phyloP scores from a whole-genome alignment of 2,113 vertebrate genomes.

The Mohoua ochrocephala region DNA sequence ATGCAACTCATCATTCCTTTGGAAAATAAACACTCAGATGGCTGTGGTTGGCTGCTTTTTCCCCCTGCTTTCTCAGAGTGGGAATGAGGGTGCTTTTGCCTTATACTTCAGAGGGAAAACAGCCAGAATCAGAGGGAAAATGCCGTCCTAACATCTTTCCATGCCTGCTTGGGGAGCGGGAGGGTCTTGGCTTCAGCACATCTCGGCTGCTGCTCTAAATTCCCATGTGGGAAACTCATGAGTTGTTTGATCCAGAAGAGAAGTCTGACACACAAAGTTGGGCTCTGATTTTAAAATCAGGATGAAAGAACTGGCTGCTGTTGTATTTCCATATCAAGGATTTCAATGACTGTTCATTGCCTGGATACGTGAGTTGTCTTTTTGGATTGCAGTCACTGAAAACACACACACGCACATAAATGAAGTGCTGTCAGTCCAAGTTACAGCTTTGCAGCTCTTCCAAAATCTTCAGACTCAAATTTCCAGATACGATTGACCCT shows the following conservation, averaged over 20 bases:
- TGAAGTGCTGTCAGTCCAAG: background rate
- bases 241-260: background rate
- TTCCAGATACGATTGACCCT: rapidly evolving
- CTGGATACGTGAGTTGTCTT: background rate
- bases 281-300: background rate
- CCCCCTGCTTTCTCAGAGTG: background rate
- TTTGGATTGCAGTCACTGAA: background rate
- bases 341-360: background rate
- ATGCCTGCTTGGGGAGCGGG: background rate
- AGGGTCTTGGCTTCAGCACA: rapidly evolving
- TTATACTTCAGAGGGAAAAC: background rate
- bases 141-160: background rate
- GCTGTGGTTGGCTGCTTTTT: background rate
- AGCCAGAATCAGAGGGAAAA: background rate
- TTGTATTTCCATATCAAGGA: background rate
- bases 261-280: background rate
- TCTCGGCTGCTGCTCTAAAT: background rate
- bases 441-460: background rate
- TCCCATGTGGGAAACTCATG: rapidly evolving
- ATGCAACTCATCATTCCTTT: rapidly evolving
- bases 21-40: background rate
- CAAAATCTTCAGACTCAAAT: background rate
- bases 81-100: background rate
- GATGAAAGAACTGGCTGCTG: background rate
- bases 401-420: background rate